These are phyloP conservation scores for Semibalanus balanoides DNA, from an alignment of 1,140 invertebrate genomes.

Conservation along the genomic window DNA sequence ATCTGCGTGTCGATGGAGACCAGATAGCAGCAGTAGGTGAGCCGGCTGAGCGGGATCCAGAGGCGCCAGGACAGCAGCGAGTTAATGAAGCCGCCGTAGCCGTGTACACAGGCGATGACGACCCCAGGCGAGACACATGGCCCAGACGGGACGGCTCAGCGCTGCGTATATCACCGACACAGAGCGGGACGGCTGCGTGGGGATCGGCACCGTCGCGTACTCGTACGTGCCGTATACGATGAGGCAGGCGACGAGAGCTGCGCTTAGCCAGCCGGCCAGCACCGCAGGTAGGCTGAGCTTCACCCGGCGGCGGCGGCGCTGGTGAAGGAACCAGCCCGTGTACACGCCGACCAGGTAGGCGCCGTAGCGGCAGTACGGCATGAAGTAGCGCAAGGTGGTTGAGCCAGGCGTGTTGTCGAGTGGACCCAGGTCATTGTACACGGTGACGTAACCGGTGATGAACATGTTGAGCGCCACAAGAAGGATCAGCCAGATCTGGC, in stretches of 20 bases:
- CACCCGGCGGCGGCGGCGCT: neutral
- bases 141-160: slow-evolving; percentile 41
- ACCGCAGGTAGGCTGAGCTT: neutral
- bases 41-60: slow-evolving; percentile 49
- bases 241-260: neutral
- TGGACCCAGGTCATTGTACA: neutral
- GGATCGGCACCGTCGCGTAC: neutral
- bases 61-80: slow-evolving; percentile 46
- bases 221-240: neutral
- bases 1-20: slow-evolving; percentile 22
- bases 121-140: slow-evolving; percentile 43
- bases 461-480: neutral
- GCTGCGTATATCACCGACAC: slow-evolving; percentile 41
- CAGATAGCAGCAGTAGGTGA: slow-evolving; percentile 55
- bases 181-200: slow-evolving; percentile 15
- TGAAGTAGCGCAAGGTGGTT: slow-evolving; percentile 7
- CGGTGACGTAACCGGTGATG: neutral
- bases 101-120: slow-evolving; percentile 50
- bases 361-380: slow-evolving; percentile 15
- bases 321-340: slow-evolving; percentile 13
- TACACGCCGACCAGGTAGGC: slow-evolving; percentile 14
- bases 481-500: slow-evolving; percentile 21
- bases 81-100: slow-evolving; percentile 47
- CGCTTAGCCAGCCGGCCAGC: neutral
- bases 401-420: neutral